Evolutionary conservation across 2,797 vertebrate species (phyloP).

Genomic region (Sebastes itinus): DNA sequence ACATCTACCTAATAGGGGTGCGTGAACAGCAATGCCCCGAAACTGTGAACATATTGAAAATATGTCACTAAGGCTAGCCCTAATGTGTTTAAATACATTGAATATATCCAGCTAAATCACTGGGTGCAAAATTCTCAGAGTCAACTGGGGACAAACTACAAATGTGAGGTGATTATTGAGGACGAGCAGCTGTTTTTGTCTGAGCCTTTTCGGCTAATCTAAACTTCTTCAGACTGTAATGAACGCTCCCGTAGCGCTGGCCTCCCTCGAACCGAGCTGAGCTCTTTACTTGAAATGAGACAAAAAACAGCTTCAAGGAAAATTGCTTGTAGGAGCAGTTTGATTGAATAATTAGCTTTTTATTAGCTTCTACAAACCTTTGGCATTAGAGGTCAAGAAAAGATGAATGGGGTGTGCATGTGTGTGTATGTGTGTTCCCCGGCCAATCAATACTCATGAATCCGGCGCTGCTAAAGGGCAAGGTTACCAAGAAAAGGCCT

Average conservation of each 20-base stretch:
- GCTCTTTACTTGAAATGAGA: constrained; percentile 41
- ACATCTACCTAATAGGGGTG: constrained; percentile 55
- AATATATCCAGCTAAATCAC: constrained; percentile 27
- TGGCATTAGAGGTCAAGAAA: constrained; percentile 68
- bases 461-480: constrained; percentile 37
- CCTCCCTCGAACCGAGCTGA: constrained; percentile 1
- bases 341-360: constrained; percentile 73
- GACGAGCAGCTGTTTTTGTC: constrained; percentile 41
- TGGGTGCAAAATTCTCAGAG: not conserved
- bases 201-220: constrained; percentile 38
- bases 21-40: constrained; percentile 44
- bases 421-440: constrained; percentile 16
- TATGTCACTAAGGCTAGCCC: constrained; percentile 37
- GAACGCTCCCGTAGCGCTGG: constrained; percentile 22
- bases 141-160: constrained; percentile 22
- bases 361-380: constrained; percentile 71
- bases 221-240: constrained; percentile 46
- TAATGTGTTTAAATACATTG: constrained; percentile 28
- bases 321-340: constrained; percentile 61
- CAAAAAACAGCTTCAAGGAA: constrained; percentile 44
- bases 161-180: constrained; percentile 46
- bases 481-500: constrained; percentile 43
- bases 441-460: constrained; percentile 72
- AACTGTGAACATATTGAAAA: constrained; percentile 50
- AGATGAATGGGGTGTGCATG: constrained; percentile 53